These are phyloP conservation scores for Fringilla coelebs DNA, from an alignment of 2,797 vertebrate genomes.

Conservation along the genomic window DNA sequence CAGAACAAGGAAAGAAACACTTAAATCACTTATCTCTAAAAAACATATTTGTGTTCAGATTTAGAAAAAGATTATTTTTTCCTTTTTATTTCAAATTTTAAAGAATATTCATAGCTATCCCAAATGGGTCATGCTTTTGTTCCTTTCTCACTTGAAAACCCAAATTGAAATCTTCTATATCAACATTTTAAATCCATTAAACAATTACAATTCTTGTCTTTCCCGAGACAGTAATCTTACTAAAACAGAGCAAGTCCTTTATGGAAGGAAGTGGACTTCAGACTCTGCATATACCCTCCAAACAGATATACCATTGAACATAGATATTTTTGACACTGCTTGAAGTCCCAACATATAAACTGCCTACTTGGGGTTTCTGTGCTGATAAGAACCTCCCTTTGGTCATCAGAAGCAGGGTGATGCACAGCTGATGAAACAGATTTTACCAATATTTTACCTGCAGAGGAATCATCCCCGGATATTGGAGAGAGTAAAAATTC, in stretches of 20 bases:
- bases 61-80: fast-evolving
- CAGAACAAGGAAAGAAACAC: background rate
- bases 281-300: background rate
- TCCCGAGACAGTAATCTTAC: background rate
- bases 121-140: background rate
- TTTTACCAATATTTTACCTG: background rate
- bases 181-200: background rate
- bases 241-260: background rate
- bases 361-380: background rate
- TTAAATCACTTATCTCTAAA: background rate
- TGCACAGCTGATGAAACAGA: background rate
- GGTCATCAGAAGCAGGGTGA: background rate
- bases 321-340: background rate
- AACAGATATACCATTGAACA: background rate
- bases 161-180: background rate
- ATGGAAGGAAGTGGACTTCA: background rate
- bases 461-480: background rate
- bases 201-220: background rate
- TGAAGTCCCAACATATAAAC: background rate
- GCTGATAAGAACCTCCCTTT: background rate
- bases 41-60: background rate
- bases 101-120: background rate
- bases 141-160: background rate
- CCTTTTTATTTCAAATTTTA: background rate
- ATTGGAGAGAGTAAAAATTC: background rate